phyloP scores from a whole-genome alignment of 2,888 invertebrate genomes.

The Lobophora halterata region DNA sequence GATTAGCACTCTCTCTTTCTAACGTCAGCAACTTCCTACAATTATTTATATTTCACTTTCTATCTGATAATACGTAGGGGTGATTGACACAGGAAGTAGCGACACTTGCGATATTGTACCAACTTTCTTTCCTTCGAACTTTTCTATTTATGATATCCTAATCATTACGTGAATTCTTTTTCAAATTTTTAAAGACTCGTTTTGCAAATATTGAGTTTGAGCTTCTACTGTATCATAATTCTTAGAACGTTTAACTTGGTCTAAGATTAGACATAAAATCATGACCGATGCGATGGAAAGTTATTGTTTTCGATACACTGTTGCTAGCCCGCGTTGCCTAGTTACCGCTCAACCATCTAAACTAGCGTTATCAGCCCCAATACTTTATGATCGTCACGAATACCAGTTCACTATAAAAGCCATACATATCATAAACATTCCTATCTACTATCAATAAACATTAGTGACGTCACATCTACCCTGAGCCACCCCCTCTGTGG shows the following conservation, averaged over 20 bases:
- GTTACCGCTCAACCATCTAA: constrained; percentile 4
- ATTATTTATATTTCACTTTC: constrained; percentile 15
- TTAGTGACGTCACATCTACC: constrained; percentile 15
- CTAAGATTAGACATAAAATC: no score
- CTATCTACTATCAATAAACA: constrained; percentile 3
- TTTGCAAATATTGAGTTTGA: no score
- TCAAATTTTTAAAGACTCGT: no score
- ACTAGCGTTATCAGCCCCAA: no score
- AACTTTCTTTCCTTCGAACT: no score
- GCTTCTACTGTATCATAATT: no score
- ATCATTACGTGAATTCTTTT: no score
- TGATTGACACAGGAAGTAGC: background rate
- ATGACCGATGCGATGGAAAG: no score
- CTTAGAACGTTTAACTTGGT: no score
- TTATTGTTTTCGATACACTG: background rate
- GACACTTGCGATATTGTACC: no score
- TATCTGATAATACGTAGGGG: constrained; percentile 1
- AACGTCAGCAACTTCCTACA: constrained; percentile 12
- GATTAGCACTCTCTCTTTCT: constrained; percentile 5
- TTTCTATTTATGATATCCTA: no score
- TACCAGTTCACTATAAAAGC: background rate
- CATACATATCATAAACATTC: no score
- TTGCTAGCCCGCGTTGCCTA: background rate
- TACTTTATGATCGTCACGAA: background rate
- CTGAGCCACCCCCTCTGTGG: constrained; percentile 9